Evolutionary conservation across 2,797 vertebrate species (phyloP), one percentile per base, ranked within the genome.

Genomic region (Acridotheres tristis): DNA sequence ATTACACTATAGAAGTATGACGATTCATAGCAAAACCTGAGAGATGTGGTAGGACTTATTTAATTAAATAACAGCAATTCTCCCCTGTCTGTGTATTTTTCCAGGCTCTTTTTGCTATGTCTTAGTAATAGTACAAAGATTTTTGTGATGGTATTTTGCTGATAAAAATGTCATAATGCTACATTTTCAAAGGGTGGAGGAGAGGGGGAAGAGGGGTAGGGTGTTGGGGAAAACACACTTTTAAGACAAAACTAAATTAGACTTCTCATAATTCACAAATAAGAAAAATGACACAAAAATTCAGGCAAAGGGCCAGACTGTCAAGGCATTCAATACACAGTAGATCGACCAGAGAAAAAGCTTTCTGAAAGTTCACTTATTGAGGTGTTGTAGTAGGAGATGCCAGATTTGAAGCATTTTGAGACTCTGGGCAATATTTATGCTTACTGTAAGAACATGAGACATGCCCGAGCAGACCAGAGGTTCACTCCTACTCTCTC

Each of bases 191-290:
- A 30, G 23, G 1, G 4, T 8, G 5, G 5, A 7, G 10, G 7
- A 7, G 10, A 7, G 3, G 15, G 5, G 7, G 6, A 17, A 9
- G 18, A 34, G 15, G 3, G 1, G 6, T 10, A 12, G 17, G 6
- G 1, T 16, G 2, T 6, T 11, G 11, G 43, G 14, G 2, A 54
- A 65, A 47, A n/a, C 6, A 57, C 8, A 32, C 7, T 43, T 91
- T 53, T 29, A 76, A 82, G 51, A 62, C 19, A 61, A 68, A 93
- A 40, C 1, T 63, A 51, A 68, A 59, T 74, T 77, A 65, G 14
- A n/a, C 4, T 57, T 86, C 65, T 85, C 11, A 21, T 42, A 73
- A 85, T 62, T 59, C 9, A 34, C 11, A 84, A 85, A 53, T 38
- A 77, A 85, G 22, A 40, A 77, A 82, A 93, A 54, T 15, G 10